Evolutionary conservation across 2,888 invertebrate species (phyloP), one percentile per base, ranked within the genome.

Genomic region (Stenodema calcarata): DNA sequence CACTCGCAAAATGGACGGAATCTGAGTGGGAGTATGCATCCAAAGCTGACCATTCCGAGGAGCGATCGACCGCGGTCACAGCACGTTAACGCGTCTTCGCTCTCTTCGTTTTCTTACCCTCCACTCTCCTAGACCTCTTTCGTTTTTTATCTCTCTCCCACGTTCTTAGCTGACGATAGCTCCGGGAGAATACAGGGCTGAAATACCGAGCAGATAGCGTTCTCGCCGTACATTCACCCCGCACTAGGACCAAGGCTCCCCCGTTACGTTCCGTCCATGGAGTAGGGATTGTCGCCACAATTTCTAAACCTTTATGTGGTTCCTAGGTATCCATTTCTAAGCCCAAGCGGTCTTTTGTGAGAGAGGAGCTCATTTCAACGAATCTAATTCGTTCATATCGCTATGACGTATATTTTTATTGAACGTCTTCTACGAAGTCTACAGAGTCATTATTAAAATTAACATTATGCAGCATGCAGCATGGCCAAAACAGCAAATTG

Each of bases 171-270:
- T 73, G 73, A 41, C 41, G 73, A 41, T 41, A 73, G 78, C 44
- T 78, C 27, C 78, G n/a, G 73, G 78, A 44, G 78, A 44, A 78
- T 44, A 44, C 78, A 44, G 41, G 44, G 78, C 78, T 78, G 78
- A 78, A 78, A 78, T 78, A 42, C 78, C 78, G 78, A 23, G 44
- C 78, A 44, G 78, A 78, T 78, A 78, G 78, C 78, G 78, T 78
- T 78, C 78, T 44, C 47, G 27, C 44, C 42, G 78, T 78, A 44
- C 78, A 44, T 78, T 78, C 78, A 78, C 78, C 78, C 78, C 78
- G 78, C 41, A 73, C 16, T 14, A 41, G 35, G 27, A 35, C 41
- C 18, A 23, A 35, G 35, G 41, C 30, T 78, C 27, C 78, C 44
- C 78, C 78, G 78, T 78, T 78, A 78, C 41, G 27, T 78, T 78